Base-by-base conservation (phyloP, 1,140 invertebrate genomes). In the Drosophila ironensis region DNA sequence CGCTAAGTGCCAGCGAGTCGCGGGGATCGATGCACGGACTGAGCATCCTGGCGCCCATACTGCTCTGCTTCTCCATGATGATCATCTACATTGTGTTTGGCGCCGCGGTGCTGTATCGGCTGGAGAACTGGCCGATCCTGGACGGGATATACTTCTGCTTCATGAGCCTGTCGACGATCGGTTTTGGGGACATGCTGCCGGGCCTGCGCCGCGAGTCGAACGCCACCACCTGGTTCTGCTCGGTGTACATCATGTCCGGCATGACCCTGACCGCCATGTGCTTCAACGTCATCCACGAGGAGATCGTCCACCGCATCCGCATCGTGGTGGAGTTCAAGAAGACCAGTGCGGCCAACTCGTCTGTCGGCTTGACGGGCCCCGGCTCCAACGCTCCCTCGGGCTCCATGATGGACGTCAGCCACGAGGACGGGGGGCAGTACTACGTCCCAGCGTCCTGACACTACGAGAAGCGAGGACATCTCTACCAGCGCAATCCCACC, bases 191-290 rank as follows among this genome's bases (percentile, higher is more conserved):
- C 84, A 94, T 97, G 90, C 93, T 97, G 12, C 96, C 96, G 1
- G 96, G 95, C n/a, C 92, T 93, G 35, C 93, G 93, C 74, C 90
- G 91, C 19, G 92, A 93, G 67, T 93, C 94, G 4, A 92, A 93
- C 70, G 69, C 84, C 37, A 88, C 88, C 50, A 92, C 96, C 35
- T 97, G 96, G 96, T 96, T 97, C 89, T 98, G 97, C 90, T 97
- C 97, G 33, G 93, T 98, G 66, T 99, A 99, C 90, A 96, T 99
- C 53, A 95, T 99, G 90, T 95, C 97, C 20, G 98, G 98, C 1
- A 95, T 99, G 92, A 97, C 98, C 0, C 91, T 99, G 25, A 97
- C 98, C n/a, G 97, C 97, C 20, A 99, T 99, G 97, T 98, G 97
- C 74, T 99, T 98, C 91, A 98, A 98, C 89, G 95, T 99, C 24